A percentile compares a stretch with the other conserved stretches of the same genome.
Conservation (phyloP, 2,113 vertebrate species). For the Hystrix cristata region DNA sequence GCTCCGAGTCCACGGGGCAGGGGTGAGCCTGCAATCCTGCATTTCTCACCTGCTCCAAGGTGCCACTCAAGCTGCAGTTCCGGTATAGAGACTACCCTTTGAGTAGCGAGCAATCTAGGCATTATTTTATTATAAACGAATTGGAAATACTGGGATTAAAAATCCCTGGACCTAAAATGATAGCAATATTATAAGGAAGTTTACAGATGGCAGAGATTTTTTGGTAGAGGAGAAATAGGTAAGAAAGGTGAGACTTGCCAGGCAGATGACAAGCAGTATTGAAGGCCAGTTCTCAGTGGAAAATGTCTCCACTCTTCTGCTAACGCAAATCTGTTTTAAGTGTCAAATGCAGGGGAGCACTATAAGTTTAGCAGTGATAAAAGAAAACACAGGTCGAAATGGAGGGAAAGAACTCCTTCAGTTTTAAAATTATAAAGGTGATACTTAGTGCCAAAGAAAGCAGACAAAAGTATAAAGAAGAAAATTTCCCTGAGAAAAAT, state of each 20-base stretch:
- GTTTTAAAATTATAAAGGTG: conserved; percentile 12
- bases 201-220: conserved; percentile 13
- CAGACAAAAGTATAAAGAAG: conserved; percentile 19
- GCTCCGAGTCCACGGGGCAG: background rate
- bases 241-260: background rate
- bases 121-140: background rate
- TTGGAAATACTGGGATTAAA: background rate
- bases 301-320: background rate
- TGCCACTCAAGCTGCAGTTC: background rate
- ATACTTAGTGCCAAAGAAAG: background rate
- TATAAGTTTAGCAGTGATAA: background rate
- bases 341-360: background rate
- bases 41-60: background rate
- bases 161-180: background rate
- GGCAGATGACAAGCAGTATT: background rate
- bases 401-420: background rate
- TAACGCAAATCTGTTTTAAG: background rate
- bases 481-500: background rate
- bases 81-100: background rate
- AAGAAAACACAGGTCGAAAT: background rate
- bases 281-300: background rate
- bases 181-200: background rate
- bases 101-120: background rate
- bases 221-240: background rate
- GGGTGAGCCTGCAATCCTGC: background rate